Conservation (phyloP, 2,797 vertebrate genomes). For the Typhlichthys subterraneus region DNA sequence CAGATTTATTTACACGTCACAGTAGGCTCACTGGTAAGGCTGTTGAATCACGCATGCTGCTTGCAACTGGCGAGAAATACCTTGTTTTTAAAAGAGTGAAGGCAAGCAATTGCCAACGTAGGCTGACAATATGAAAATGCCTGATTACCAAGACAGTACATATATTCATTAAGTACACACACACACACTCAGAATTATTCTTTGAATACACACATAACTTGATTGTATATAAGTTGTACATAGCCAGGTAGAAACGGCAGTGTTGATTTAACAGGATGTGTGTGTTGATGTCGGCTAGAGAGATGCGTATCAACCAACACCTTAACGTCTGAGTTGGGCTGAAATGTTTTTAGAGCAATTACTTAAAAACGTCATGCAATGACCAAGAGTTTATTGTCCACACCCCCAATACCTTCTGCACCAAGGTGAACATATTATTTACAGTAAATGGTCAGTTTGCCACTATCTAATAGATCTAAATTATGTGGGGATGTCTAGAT, state of each 20-base stretch:
- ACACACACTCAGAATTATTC: conserved; percentile 11
- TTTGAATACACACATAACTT: conserved; percentile 24
- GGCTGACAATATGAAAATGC: conserved; percentile 12
- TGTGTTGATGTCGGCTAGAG: conserved; percentile 34
- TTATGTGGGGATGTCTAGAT: conserved; percentile 16
- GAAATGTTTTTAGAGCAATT: background rate
- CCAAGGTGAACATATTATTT: no score
- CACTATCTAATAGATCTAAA: no score
- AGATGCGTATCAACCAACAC: conserved; percentile 10
- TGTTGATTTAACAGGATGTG: conserved; percentile 37
- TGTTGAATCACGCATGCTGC: background rate
- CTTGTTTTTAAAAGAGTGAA: conserved; percentile 12
- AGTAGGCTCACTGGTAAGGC: background rate
- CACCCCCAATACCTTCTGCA: no score
- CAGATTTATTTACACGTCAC: conserved; percentile 23
- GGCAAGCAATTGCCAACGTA: conserved; percentile 2
- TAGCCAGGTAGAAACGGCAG: conserved; percentile 48
- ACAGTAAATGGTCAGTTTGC: no score
- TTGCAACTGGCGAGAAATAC: conserved; percentile 1
- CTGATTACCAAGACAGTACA: conserved; percentile 6
- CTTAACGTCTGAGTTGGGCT: background rate
- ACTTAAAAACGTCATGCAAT: no score
- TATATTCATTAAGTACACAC: conserved; percentile 2
- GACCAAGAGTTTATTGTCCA: no score
- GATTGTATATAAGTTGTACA: conserved; percentile 73